Conservation (phyloP, 1,140 invertebrate genomes). For the Hesperophylax magnus region DNA sequence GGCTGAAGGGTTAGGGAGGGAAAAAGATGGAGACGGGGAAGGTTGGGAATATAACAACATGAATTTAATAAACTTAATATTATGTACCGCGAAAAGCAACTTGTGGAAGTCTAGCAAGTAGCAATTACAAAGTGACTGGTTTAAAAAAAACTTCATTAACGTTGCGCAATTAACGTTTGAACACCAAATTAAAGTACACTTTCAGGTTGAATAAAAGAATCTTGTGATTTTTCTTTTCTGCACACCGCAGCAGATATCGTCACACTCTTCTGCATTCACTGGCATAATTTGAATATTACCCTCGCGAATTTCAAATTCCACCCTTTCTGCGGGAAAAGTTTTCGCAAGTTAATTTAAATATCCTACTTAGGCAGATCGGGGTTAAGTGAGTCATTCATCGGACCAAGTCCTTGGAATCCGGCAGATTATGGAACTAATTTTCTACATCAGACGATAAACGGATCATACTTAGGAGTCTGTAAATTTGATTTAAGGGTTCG, state of each 20-base stretch:
- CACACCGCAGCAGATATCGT: background rate
- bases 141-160: too few species aligned
- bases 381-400: slow-evolving; percentile 29
- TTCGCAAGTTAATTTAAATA: slow-evolving; percentile 46
- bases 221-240: background rate
- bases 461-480: background rate
- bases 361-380: slow-evolving; percentile 29
- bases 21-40: too few species aligned
- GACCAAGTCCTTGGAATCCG: slow-evolving; percentile 8
- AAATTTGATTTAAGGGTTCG: background rate
- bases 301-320: slow-evolving; percentile 39
- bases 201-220: too few species aligned
- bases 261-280: slow-evolving; percentile 27
- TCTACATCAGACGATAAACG: slow-evolving; percentile 16
- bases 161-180: too few species aligned
- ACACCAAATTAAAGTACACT: too few species aligned
- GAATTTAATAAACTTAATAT: too few species aligned
- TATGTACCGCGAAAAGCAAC: too few species aligned
- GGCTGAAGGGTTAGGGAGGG: too few species aligned
- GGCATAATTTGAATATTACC: slow-evolving; percentile 47
- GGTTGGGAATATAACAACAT: too few species aligned
- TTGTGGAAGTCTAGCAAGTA: too few species aligned
- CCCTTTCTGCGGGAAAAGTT: slow-evolving; percentile 22
- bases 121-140: too few species aligned
- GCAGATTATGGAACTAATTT: slow-evolving; percentile 18